These are phyloP conservation scores for Paramisgurnus dabryanus DNA, from an alignment of 2,113 vertebrate genomes.

Conservation along the genomic window DNA sequence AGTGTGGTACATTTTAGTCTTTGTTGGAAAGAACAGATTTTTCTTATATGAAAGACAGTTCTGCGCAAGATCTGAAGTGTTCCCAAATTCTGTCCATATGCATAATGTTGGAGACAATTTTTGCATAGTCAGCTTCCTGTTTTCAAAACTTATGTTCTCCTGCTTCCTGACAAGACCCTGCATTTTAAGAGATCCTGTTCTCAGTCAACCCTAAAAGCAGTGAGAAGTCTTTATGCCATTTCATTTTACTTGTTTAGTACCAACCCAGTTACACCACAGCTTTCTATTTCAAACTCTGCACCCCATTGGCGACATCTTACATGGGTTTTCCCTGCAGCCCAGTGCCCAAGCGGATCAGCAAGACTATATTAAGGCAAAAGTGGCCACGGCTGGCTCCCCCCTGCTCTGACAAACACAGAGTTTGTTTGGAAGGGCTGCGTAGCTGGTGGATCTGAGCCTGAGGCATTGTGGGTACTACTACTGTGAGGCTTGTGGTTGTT, in stretches of 20 bases:
- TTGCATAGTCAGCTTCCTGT: constrained; percentile 67
- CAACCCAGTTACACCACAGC: constrained; percentile 61
- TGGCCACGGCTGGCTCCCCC: constrained; percentile 65
- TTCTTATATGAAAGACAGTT: no score
- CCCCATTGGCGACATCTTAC: constrained; percentile 70
- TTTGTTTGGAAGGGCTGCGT: constrained; percentile 74
- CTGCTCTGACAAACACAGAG: constrained; percentile 71
- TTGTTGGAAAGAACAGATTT: no score
- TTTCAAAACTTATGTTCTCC: constrained; percentile 65
- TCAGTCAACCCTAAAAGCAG: neutral
- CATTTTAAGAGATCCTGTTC: constrained; percentile 46
- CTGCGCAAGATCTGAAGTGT: constrained; percentile 40
- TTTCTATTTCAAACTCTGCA: constrained; percentile 71
- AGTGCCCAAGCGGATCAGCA: constrained; percentile 60
- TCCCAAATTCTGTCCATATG: constrained; percentile 39
- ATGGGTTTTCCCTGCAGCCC: constrained; percentile 61
- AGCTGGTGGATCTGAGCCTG: constrained; percentile 64
- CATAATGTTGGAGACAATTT: constrained; percentile 48
- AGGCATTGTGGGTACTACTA: constrained; percentile 61
- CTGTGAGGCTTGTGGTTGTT: constrained; percentile 62
- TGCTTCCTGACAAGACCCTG: constrained; percentile 59
- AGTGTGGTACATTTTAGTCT: no score
- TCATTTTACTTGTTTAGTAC: constrained; percentile 33
- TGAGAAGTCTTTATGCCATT: neutral
- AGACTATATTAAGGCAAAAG: constrained; percentile 75